These are phyloP conservation scores for Eira barbara DNA, from an alignment of 2,113 vertebrate species.

Conservation along the genomic window DNA sequence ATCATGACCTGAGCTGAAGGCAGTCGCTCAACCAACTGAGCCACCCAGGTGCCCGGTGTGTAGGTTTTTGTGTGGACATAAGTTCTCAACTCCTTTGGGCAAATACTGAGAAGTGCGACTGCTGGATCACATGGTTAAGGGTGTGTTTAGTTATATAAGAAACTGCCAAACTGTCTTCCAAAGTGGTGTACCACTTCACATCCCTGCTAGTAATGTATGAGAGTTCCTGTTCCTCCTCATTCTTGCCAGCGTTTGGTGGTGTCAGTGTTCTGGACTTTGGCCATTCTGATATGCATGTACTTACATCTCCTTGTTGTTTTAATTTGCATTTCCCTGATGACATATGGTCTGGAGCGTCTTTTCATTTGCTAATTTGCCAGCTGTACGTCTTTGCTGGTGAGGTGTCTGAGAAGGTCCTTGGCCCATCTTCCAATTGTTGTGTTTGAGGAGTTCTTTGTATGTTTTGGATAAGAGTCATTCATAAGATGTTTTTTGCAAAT, in stretches of 20 bases:
- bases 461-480: background rate
- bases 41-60: no score
- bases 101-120: background rate
- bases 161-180: background rate
- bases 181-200: background rate
- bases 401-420: background rate
- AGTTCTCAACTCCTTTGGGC: background rate
- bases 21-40: no score
- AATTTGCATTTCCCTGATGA: background rate
- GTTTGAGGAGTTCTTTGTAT: background rate
- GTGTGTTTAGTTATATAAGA: background rate
- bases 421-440: background rate
- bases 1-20: no score
- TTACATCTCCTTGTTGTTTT: background rate
- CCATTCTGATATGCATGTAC: background rate
- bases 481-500: background rate
- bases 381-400: background rate
- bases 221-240: background rate
- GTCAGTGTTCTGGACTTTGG: background rate
- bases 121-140: background rate
- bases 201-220: accelerated
- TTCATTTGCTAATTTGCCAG: background rate
- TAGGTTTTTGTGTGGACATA: background rate
- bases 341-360: background rate
- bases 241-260: no score